Conservation (phyloP, 1,140 invertebrate species). For the Tribolium madens region DNA sequence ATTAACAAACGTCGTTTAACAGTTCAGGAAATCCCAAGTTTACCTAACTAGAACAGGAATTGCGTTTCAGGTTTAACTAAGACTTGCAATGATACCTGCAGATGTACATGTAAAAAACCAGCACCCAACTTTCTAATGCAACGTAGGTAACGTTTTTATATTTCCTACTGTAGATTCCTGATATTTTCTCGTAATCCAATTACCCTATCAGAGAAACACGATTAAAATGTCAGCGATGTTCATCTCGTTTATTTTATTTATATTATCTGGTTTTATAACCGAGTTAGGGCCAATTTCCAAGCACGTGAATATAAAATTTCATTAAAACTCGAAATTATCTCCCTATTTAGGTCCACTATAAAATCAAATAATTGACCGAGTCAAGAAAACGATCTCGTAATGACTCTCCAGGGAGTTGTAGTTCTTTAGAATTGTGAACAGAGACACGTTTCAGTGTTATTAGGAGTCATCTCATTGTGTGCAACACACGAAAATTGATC, state of each 20-base stretch:
- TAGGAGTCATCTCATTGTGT: slow-evolving; percentile 17
- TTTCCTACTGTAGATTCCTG: slow-evolving; percentile 7
- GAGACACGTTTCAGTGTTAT: background rate
- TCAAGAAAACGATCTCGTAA: background rate
- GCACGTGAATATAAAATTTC: background rate
- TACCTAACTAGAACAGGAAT: slow-evolving; percentile 27
- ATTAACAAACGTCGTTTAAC: background rate
- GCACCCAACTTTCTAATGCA: slow-evolving; percentile 25
- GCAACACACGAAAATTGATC: slow-evolving; percentile 23
- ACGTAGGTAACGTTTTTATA: slow-evolving; percentile 11
- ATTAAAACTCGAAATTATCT: background rate
- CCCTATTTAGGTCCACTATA: background rate
- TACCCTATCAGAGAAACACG: background rate
- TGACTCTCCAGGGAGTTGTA: background rate
- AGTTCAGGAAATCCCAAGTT: slow-evolving; percentile 17
- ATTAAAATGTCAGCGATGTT: background rate
- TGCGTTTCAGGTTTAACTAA: slow-evolving; percentile 13
- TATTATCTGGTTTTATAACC: background rate
- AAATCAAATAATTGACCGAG: background rate
- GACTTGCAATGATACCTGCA: slow-evolving; percentile 4
- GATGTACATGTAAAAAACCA: slow-evolving; percentile 26
- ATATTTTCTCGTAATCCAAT: slow-evolving; percentile 3
- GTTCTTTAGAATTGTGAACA: background rate
- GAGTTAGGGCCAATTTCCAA: background rate
- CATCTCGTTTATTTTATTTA: slow-evolving; percentile 8